Evolutionary conservation across 2,113 vertebrate species (phyloP), one percentile per base, ranked within the genome.

Genomic region (Amia ocellicauda): DNA sequence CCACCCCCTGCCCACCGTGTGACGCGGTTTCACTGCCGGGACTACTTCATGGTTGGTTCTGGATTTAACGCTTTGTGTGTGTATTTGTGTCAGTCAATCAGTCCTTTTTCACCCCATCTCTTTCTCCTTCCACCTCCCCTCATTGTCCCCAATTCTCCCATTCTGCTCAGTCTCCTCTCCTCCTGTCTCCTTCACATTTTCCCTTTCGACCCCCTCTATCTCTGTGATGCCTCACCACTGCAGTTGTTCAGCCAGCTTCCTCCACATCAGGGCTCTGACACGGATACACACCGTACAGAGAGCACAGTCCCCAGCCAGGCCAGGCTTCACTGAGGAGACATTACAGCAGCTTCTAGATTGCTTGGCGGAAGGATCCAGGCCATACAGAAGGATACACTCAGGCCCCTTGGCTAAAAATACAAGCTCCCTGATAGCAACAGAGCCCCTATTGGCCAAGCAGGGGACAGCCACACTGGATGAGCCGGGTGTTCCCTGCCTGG

Each of bases 331-430:
- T n/a, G n/a, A n/a, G n/a, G n/a, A n/a, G 11, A 36, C 31, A 36
- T 36, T 4, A 19, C 4, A 43, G 54, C 27, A 20, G 58, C 57
- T 3, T 36, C 1, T 62, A 74, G 9, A 53, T 80, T 66, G 36
- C 56, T 20, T 26, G 59, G 72, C 62, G 83, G 75, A 79, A 4
- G 70, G 74, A 86, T 74, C 83, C 80, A 71, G 20, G 75, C 62
- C 72, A 68, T 71, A 70, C 73, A 40, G 16, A 27, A 17, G 57
- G 13, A 55, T 27, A 68, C 68, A 59, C 66, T 72, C 60, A 26
- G 54, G 1, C 47, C 57, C 47, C 57, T 60, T 74, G 69, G 84
- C 95, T 97, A 98, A 94, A 98, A 98, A 98, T 97, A 97, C 73
- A 87, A 75, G 73, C 51, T 10, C 67, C 27, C 0, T 82, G 89